phyloP scores from a whole-genome alignment of 1,140 invertebrate species.

The Pteromalus puparum region DNA sequence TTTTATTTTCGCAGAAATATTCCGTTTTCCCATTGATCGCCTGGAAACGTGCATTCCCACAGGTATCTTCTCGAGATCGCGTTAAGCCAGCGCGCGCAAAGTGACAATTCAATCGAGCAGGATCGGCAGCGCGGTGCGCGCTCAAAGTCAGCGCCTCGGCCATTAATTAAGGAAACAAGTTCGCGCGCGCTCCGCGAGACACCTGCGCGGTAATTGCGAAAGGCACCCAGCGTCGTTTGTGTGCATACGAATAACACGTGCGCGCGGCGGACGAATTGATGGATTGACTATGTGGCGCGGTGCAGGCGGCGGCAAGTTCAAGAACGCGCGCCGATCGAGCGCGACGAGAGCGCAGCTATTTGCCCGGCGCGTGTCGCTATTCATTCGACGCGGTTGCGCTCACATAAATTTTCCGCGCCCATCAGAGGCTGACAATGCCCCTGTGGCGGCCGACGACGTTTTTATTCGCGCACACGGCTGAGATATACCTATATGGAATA shows the following conservation, averaged over 20 bases:
- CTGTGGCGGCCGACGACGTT: too few relatives aligned
- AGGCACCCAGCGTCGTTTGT: too few relatives aligned
- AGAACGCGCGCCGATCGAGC: background rate
- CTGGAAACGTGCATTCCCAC: background rate
- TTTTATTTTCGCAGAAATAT: too few relatives aligned
- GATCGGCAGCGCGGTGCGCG: background rate
- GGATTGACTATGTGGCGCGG: background rate
- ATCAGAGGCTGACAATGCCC: too few relatives aligned
- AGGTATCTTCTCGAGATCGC: background rate
- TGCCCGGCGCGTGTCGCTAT: too few relatives aligned
- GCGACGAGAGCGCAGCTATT: too few relatives aligned
- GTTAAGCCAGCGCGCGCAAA: background rate
- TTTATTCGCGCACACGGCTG: too few relatives aligned
- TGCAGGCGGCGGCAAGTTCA: background rate
- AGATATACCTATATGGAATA: too few relatives aligned
- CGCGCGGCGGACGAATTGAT: background rate
- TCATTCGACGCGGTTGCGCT: too few relatives aligned
- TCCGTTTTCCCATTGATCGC: too few relatives aligned
- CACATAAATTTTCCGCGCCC: too few relatives aligned
- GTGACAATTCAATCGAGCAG: conserved; percentile 10
- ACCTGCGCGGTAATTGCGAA: background rate
- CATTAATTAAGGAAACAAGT: conserved; percentile 21
- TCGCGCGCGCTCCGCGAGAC: background rate
- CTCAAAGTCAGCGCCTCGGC: too few relatives aligned
- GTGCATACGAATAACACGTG: background rate